A percentile compares a stretch with the other conserved stretches of the same genome.
Conservation (phyloP, 2,888 invertebrate species). For the Heteromyza rotundicornis region DNA sequence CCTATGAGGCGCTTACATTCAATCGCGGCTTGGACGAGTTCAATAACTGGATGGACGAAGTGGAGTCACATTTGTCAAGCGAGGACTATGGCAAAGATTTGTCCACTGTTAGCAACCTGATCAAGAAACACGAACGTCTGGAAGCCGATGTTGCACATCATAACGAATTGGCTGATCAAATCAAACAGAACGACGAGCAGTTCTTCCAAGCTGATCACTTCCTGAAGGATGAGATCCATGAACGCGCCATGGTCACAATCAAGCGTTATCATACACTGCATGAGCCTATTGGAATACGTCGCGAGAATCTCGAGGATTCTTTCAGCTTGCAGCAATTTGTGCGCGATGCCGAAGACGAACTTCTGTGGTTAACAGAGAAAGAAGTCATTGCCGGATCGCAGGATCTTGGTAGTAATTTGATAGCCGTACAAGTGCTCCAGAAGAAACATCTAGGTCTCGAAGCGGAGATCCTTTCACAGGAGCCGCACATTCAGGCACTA, state of each 20-base stretch:
- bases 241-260: conserved; percentile 72
- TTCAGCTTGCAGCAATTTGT: conserved; percentile 86
- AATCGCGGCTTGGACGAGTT: conserved; percentile 91
- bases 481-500: conserved; percentile 80
- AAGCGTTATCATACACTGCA: conserved; percentile 78
- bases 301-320: conserved; percentile 92
- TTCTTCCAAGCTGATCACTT: conserved; percentile 85
- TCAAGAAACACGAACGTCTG: conserved; percentile 80
- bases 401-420: conserved; percentile 71
- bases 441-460: conserved; percentile 94
- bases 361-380: conserved; percentile 87
- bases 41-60: conserved; percentile 90
- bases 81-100: conserved; percentile 80
- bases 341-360: conserved; percentile 90
- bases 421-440: conserved; percentile 84
- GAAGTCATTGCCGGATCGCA: conserved; percentile 73
- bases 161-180: conserved; percentile 79
- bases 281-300: conserved; percentile 88
- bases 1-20: conserved; percentile 88
- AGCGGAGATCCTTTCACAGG: conserved; percentile 84
- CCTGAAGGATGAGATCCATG: conserved; percentile 84
- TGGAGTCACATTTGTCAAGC: conserved; percentile 72
- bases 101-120: conserved; percentile 81
- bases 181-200: conserved; percentile 79
- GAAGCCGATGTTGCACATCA: conserved; percentile 87